A percentile compares a stretch with the other conserved stretches of the same genome.
These are phyloP conservation scores for Callinectes sapidus DNA, from an alignment of 2,888 invertebrate genomes.

Conservation along the genomic window DNA sequence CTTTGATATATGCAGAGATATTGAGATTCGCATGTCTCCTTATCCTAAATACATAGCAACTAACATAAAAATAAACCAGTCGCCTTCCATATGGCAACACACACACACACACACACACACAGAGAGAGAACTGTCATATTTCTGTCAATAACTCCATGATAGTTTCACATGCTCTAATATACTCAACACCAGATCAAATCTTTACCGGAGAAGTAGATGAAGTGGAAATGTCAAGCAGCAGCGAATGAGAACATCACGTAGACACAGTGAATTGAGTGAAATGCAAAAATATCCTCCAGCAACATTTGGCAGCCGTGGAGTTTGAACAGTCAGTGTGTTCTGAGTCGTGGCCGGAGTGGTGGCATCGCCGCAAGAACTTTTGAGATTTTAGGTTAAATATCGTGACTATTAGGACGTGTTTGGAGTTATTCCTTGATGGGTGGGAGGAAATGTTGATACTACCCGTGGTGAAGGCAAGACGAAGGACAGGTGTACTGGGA, in stretches of 20 bases:
- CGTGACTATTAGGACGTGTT: neutral
- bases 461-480: neutral
- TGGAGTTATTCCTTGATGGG: neutral
- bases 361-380: neutral
- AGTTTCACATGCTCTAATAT: neutral
- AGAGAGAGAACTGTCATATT: neutral
- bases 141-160: neutral
- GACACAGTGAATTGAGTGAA: neutral
- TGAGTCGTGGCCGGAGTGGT: neutral
- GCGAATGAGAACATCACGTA: neutral
- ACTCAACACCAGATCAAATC: neutral
- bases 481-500: neutral
- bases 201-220: neutral
- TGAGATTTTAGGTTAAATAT: neutral
- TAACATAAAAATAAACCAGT: neutral
- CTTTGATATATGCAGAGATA: neutral
- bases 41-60: constrained; percentile 7
- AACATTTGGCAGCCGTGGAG: neutral
- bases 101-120: too few species aligned
- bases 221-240: neutral
- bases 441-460: neutral
- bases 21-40: neutral
- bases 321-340: constrained; percentile 14
- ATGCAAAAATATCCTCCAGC: neutral
- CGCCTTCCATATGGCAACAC: neutral